These are phyloP conservation scores for Acromyrmex heyeri DNA, from an alignment of 1,140 invertebrate genomes.

Conservation along the genomic window DNA sequence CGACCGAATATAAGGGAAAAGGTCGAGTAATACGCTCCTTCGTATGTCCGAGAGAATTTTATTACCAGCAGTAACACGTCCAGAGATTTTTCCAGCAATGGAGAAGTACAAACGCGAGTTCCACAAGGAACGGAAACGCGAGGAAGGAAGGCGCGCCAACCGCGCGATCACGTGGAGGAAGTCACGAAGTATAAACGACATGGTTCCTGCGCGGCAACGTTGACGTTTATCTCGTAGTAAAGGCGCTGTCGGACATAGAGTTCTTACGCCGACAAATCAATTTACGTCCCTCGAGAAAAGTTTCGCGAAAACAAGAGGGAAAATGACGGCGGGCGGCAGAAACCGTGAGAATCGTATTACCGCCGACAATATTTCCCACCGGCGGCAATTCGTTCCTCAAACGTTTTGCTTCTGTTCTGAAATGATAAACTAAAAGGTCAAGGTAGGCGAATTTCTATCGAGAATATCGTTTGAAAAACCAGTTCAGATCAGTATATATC, in stretches of 20 bases:
- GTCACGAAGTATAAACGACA: slow-evolving; percentile 60
- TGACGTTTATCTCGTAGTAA: slow-evolving; percentile 64
- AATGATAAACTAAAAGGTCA: slow-evolving; percentile 51
- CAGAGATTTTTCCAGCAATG: slow-evolving; percentile 52
- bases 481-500: not conserved
- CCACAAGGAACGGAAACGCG: slow-evolving; percentile 41
- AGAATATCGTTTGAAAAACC: not conserved
- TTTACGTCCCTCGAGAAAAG: slow-evolving; percentile 68
- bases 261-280: slow-evolving; percentile 72
- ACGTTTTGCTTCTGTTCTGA: slow-evolving; percentile 15
- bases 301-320: slow-evolving; percentile 65
- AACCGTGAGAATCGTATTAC: slow-evolving; percentile 68
- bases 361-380: slow-evolving; percentile 63
- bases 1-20: slow-evolving; percentile 25
- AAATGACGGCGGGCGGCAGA: slow-evolving; percentile 21
- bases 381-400: slow-evolving; percentile 33
- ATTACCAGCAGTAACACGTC: slow-evolving; percentile 58
- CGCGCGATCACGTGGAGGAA: slow-evolving; percentile 48
- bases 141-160: slow-evolving; percentile 29
- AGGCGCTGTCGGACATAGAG: slow-evolving; percentile 57
- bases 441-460: not conserved
- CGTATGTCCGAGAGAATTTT: slow-evolving; percentile 39
- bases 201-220: slow-evolving; percentile 46
- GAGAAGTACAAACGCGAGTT: slow-evolving; percentile 50
- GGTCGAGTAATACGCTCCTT: slow-evolving; percentile 6